A percentile compares a stretch with the other conserved stretches of the same genome.
Conservation (phyloP, 1,140 invertebrate genomes). For the Zophobas morio region DNA sequence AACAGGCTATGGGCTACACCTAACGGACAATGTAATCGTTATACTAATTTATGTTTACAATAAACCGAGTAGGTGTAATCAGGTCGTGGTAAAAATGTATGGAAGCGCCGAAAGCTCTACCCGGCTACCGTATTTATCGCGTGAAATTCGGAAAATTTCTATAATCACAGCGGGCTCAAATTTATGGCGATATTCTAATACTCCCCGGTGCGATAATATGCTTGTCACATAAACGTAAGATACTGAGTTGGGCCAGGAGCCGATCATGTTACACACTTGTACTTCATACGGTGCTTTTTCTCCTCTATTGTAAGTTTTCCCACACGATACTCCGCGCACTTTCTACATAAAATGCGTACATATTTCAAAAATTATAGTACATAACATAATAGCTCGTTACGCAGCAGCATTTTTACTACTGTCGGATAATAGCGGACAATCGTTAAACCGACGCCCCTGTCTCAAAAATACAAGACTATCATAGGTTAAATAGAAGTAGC, state of each 20-base stretch:
- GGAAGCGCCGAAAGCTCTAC: constrained; percentile 34
- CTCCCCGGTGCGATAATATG: constrained; percentile 32
- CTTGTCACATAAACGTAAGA: constrained; percentile 36
- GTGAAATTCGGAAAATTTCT: constrained; percentile 37
- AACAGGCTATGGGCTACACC: constrained; percentile 17
- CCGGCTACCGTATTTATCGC: constrained; percentile 24
- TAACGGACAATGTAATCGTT: constrained; percentile 38
- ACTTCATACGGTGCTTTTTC: constrained; percentile 12
- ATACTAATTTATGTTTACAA: constrained; percentile 37
- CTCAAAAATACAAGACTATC: too few relatives aligned
- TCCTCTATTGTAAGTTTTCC: constrained; percentile 20
- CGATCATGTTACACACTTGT: constrained; percentile 34
- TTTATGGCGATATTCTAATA: constrained; percentile 39
- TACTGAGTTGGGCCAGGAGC: constrained; percentile 35
- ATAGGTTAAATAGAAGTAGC: too few relatives aligned
- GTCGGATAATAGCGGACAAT: too few relatives aligned
- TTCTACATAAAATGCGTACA: not conserved
- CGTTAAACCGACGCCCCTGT: too few relatives aligned
- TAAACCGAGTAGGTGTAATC: constrained; percentile 16
- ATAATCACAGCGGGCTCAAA: constrained; percentile 39
- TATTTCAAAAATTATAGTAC: not conserved
- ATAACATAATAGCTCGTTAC: too few relatives aligned
- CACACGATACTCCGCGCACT: not conserved
- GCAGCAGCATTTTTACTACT: too few relatives aligned
- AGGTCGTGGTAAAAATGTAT: constrained; percentile 22